Base-by-base conservation (phyloP, 2,797 vertebrate genomes). In the Gambelia wislizenii region DNA sequence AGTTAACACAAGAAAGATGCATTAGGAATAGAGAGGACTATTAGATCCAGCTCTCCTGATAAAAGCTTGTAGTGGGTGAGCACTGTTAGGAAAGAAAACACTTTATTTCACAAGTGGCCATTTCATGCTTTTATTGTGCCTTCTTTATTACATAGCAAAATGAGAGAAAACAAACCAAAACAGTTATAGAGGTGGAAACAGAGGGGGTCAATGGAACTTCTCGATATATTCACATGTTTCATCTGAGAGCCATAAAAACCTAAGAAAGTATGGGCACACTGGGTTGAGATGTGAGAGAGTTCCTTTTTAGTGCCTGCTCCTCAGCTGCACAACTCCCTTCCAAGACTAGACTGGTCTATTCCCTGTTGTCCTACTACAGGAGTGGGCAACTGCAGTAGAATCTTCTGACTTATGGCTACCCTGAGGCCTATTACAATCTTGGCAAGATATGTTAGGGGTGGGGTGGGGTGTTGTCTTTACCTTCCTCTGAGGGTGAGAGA, bases 31-130 rank as follows among this genome's bases (percentile, higher is more conserved):
- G 91, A 91, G 86, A 93, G 83, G 79, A 91, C 79, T 89, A 89
- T 91, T 93, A 94, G 87, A 92, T 93, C 69, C 78, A 89, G 90
- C 91, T 94, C 92, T 94, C 6, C 36, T 94, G 93, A 80, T 94
- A 90, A 95, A 92, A 92, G 92, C 83, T 69, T 82, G 79, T 87
- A 86, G 93, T 94, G 93, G 93, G 91, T 85, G 90, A 95, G 88
- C 77, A 90, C 80, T 87, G 78, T 89, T 52, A 92, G 92, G 79
- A 88, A 93, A 93, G 91, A 91, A 93, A 93, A 87, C 94, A 96
- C 94, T 96, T 95, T 93, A 94, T 90, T 91, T 0, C 84, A 92
- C 92, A 93, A 92, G 91, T 94, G 94, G 94, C 88, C 88, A 89
- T 93, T 92, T 94, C 39, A 52, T 47, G 86, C 64, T 82, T 86